phyloP scores from a whole-genome alignment of 1,140 invertebrate genomes.

The Artemia franciscana region DNA sequence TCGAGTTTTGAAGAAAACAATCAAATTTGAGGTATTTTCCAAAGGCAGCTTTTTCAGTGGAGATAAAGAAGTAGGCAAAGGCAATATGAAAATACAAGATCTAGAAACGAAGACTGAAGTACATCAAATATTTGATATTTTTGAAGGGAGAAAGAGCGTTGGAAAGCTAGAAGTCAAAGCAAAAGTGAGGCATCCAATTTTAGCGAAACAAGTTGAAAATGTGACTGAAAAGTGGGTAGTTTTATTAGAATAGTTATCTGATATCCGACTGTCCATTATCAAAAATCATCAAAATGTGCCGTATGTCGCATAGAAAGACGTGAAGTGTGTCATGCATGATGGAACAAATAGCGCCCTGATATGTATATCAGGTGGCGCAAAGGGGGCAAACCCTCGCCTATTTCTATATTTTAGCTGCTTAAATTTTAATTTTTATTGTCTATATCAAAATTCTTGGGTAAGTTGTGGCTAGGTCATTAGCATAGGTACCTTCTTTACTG shows the following conservation, averaged over 20 bases:
- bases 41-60: constrained; percentile 73
- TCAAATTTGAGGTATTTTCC: constrained; percentile 77
- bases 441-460: too few relatives aligned
- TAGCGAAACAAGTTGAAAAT: constrained; percentile 69
- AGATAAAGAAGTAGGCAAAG: constrained; percentile 63
- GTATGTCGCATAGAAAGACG: too few relatives aligned
- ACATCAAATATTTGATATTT: constrained; percentile 75
- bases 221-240: constrained; percentile 62
- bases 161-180: constrained; percentile 78
- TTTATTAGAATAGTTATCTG: background rate
- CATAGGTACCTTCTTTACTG: too few relatives aligned
- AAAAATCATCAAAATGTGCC: too few relatives aligned
- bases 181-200: constrained; percentile 66
- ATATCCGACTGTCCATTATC: too few relatives aligned
- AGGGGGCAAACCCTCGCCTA: too few relatives aligned
- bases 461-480: too few relatives aligned
- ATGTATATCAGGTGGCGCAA: too few relatives aligned
- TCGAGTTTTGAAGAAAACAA: constrained; percentile 58
- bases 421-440: too few relatives aligned
- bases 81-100: constrained; percentile 52
- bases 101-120: constrained; percentile 63
- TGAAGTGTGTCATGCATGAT: too few relatives aligned
- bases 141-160: constrained; percentile 63
- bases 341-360: too few relatives aligned
- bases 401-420: too few relatives aligned